Evolutionary conservation across 1,140 invertebrate genomes (phyloP).

Genomic region (Leptopilina boulardi): DNA sequence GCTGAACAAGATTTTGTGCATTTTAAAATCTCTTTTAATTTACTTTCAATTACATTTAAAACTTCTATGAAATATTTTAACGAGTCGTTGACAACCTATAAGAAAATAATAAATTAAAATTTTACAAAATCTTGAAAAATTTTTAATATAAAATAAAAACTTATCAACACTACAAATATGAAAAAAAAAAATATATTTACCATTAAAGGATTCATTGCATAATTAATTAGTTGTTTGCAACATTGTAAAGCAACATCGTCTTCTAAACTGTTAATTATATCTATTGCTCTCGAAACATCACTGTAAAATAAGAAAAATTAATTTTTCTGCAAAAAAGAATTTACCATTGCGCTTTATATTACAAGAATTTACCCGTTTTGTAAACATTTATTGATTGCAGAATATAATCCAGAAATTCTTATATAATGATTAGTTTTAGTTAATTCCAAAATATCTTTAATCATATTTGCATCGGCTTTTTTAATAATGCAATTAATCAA

Average conservation of each 20-base stretch:
- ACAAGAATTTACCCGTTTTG: constrained; percentile 53
- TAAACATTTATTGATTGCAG: constrained; percentile 58
- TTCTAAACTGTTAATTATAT: constrained; percentile 58
- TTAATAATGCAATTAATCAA: constrained; percentile 65
- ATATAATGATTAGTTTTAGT: constrained; percentile 62
- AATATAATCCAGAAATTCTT: constrained; percentile 54
- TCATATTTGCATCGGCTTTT: constrained; percentile 55
- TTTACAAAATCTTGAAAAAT: too few species aligned
- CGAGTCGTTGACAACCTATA: constrained; percentile 46
- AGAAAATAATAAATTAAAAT: constrained; percentile 32
- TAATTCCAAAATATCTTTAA: constrained; percentile 62
- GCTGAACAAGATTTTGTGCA: constrained; percentile 25
- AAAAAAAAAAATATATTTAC: constrained; percentile 55
- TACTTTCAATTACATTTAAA: constrained; percentile 46
- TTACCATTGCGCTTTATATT: background rate
- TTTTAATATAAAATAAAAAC: background rate
- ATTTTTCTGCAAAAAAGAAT: constrained; percentile 21
- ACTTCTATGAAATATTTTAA: constrained; percentile 54
- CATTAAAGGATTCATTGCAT: constrained; percentile 41
- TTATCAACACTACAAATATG: constrained; percentile 2
- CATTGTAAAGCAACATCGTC: constrained; percentile 55
- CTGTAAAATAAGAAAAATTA: constrained; percentile 49
- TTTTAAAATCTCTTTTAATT: constrained; percentile 49
- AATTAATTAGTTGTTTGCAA: constrained; percentile 59
- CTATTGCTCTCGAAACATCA: constrained; percentile 58